Conservation (phyloP, 2,113 vertebrate genomes). For the Salvelinus alpinus region DNA sequence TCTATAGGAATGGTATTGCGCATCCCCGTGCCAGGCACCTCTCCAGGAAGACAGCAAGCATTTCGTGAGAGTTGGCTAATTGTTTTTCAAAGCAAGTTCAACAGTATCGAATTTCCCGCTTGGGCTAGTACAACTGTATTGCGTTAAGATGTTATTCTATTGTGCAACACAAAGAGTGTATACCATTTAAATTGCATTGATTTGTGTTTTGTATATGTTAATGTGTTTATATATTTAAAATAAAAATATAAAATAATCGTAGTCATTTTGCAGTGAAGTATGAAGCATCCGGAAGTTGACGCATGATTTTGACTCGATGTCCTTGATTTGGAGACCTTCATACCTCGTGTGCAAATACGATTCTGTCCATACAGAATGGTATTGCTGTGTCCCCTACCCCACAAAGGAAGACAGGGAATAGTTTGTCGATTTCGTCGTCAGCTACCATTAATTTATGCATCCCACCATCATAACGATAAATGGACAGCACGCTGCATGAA, state of each 20-base stretch:
- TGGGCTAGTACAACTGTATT: no score
- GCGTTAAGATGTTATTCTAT: no score
- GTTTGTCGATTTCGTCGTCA: neutral
- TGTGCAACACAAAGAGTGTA: no score
- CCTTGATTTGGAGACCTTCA: neutral
- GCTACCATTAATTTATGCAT: neutral
- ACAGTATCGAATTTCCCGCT: neutral
- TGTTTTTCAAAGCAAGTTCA: neutral
- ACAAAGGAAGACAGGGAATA: neutral
- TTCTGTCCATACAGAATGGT: neutral
- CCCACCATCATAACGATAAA: neutral
- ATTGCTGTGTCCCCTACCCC: neutral
- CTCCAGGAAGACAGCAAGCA: neutral
- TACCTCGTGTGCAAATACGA: neutral
- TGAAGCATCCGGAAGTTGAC: neutral
- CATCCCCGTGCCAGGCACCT: neutral
- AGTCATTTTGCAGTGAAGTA: no score
- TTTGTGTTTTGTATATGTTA: no score
- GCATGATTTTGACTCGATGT: neutral
- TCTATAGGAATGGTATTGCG: neutral
- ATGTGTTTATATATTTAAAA: no score
- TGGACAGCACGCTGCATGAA: neutral
- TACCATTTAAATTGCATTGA: no score
- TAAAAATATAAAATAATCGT: no score
- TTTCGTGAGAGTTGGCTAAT: neutral